Conservation (phyloP, 2,888 invertebrate genomes). For the Rosalia funebris region DNA sequence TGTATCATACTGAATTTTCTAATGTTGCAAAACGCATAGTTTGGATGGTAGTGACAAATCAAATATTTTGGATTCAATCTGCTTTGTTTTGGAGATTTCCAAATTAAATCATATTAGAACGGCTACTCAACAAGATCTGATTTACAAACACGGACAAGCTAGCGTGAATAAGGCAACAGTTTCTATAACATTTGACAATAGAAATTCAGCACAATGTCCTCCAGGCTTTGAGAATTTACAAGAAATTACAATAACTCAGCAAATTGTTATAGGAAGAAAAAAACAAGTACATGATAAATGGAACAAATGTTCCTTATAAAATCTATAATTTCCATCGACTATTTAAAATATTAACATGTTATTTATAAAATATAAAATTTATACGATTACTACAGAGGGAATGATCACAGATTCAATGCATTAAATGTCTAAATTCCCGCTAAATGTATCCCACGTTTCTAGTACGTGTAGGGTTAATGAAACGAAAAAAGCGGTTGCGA, state of each 20-base stretch:
- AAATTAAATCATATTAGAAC: constrained; percentile 84
- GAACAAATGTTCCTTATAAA: constrained; percentile 88
- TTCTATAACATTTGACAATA: constrained; percentile 94
- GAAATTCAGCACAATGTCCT: constrained; percentile 82
- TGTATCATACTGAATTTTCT: too few species aligned
- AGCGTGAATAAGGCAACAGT: constrained; percentile 96
- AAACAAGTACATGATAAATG: constrained; percentile 94
- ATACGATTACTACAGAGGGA: too few species aligned
- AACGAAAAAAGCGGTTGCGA: too few species aligned
- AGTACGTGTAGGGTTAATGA: too few species aligned
- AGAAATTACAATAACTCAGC: constrained; percentile 92
- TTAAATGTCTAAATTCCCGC: too few species aligned
- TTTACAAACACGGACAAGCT: constrained; percentile 97
- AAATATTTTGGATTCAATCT: constrained; percentile 96
- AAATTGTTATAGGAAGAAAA: constrained; percentile 89
- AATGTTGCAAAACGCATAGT: too few species aligned
- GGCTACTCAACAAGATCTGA: constrained; percentile 89
- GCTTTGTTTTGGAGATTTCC: constrained; percentile 95
- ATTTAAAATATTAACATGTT: too few species aligned
- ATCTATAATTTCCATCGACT: too few species aligned
- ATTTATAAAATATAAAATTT: too few species aligned
- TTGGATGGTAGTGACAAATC: constrained; percentile 98
- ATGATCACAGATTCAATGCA: too few species aligned
- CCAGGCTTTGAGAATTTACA: constrained; percentile 90
- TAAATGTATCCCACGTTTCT: too few species aligned